A percentile compares a stretch with the other conserved stretches of the same genome.
phyloP scores from a whole-genome alignment of 1,140 invertebrate genomes.

The Dinothrombium tinctorium region DNA sequence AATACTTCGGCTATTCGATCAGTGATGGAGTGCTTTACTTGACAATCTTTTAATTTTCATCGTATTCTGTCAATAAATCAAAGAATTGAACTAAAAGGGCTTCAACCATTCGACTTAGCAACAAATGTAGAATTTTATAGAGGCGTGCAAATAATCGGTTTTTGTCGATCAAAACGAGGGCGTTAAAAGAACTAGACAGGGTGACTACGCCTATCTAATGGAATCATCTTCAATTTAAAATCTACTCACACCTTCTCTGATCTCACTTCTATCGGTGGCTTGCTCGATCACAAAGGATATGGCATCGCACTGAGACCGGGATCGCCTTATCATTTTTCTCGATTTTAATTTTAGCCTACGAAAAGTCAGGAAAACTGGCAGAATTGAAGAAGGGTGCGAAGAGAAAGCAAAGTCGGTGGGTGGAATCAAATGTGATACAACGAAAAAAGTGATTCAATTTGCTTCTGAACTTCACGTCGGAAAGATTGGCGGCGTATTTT shows the following conservation, averaged over 20 bases:
- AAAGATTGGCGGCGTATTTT: constrained; percentile 28
- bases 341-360: constrained; percentile 23
- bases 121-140: constrained; percentile 61
- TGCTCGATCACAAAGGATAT: constrained; percentile 54
- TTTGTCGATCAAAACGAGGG: constrained; percentile 63
- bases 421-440: constrained; percentile 20
- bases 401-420: constrained; percentile 15
- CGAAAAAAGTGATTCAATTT: too few species aligned
- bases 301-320: constrained; percentile 34
- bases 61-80: too few species aligned
- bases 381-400: constrained; percentile 19
- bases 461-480: constrained; percentile 16
- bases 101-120: constrained; percentile 55
- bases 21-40: too few species aligned
- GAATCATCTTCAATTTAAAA: constrained; percentile 56
- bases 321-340: constrained; percentile 19
- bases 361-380: constrained; percentile 23
- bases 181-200: constrained; percentile 46
- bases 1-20: too few species aligned
- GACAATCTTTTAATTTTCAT: too few species aligned
- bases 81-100: too few species aligned
- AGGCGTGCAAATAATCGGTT: constrained; percentile 43
- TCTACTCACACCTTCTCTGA: constrained; percentile 42
- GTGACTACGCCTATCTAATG: constrained; percentile 65
- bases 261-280: constrained; percentile 43